A percentile compares a stretch with the other conserved stretches of the same genome.
These are phyloP conservation scores for Conomelus anceps DNA, from an alignment of 2,888 invertebrate genomes.

Conservation along the genomic window DNA sequence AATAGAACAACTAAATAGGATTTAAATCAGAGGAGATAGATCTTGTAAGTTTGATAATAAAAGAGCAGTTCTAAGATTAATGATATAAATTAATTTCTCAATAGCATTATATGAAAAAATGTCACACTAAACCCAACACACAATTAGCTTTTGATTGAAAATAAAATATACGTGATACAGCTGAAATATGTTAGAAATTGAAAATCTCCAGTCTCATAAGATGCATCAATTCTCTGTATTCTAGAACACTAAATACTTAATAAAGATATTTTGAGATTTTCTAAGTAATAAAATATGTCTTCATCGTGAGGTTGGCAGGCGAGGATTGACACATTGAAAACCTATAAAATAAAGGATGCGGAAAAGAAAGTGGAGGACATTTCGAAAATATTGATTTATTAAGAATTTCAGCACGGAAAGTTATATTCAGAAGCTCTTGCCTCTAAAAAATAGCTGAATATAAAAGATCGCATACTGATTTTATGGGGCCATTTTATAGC, in stretches of 20 bases:
- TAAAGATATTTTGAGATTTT: background rate
- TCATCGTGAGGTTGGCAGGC: background rate
- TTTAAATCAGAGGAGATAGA: too few species aligned
- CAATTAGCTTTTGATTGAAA: too few species aligned
- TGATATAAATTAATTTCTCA: too few species aligned
- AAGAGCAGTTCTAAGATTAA: too few species aligned
- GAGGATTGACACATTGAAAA: background rate
- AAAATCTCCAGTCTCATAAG: too few species aligned
- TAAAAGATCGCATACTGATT: background rate
- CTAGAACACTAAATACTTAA: background rate
- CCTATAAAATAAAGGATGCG: background rate
- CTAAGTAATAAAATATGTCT: background rate
- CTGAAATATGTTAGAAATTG: too few species aligned
- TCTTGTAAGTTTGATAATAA: too few species aligned
- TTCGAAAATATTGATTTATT: background rate
- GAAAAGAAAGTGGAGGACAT: background rate
- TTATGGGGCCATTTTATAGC: background rate
- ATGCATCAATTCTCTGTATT: background rate
- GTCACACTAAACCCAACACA: too few species aligned
- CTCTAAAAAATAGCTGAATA: background rate
- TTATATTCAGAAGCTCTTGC: background rate
- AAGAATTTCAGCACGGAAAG: background rate
- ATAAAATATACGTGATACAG: too few species aligned
- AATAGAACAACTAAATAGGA: too few species aligned
- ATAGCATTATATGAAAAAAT: too few species aligned